A percentile compares a stretch with the other conserved stretches of the same genome.
These are phyloP conservation scores for Geotrupes spiniger DNA, from an alignment of 2,888 invertebrate genomes.

Conservation along the genomic window DNA sequence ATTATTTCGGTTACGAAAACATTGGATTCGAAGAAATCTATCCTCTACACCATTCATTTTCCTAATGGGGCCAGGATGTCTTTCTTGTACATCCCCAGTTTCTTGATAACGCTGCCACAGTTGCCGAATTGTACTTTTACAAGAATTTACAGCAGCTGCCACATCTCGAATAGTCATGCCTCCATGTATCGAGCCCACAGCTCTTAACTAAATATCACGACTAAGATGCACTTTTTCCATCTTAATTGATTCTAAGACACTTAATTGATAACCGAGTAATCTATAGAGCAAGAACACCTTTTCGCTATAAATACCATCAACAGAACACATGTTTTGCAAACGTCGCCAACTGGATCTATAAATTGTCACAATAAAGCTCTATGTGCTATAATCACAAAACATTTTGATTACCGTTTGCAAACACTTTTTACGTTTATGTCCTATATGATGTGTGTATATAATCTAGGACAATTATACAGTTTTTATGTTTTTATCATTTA, in stretches of 20 bases:
- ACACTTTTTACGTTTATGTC: neutral
- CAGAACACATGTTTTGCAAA: constrained; percentile 2
- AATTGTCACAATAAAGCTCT: too few species aligned
- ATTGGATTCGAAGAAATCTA: too few species aligned
- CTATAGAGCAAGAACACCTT: neutral
- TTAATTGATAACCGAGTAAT: neutral
- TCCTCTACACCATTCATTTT: neutral
- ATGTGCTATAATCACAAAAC: constrained; percentile 15
- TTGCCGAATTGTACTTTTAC: neutral
- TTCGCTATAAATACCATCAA: too few species aligned
- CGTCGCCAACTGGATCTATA: too few species aligned
- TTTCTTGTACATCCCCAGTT: neutral
- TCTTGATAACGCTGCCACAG: constrained; percentile 1
- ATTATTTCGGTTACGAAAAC: too few species aligned
- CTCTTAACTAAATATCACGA: constrained; percentile 4
- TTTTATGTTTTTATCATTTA: too few species aligned
- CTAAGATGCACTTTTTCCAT: neutral
- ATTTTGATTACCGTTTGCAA: constrained; percentile 14
- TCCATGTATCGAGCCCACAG: neutral
- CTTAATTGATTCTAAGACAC: constrained; percentile 1
- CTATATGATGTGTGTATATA: constrained; percentile 1
- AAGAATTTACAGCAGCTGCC: constrained; percentile 1
- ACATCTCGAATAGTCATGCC: neutral
- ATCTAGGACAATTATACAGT: too few species aligned
- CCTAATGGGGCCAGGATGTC: neutral